Conservation (phyloP, 2,888 invertebrate species). For the Drosophila villosipedis region DNA sequence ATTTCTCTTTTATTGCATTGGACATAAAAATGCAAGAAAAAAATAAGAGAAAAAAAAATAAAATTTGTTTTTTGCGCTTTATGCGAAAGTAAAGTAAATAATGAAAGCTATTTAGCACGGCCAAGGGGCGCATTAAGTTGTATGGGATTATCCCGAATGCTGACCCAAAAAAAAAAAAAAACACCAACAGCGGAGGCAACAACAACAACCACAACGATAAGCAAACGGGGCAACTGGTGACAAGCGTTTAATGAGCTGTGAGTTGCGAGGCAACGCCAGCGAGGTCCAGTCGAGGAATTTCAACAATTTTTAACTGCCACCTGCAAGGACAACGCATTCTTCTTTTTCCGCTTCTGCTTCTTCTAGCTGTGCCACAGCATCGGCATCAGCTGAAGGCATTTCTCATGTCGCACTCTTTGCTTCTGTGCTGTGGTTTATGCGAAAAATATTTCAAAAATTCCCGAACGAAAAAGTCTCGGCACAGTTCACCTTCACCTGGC, state of each 20-base stretch:
- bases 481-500: conserved; percentile 18
- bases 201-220: conserved; percentile 14
- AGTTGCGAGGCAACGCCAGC: conserved; percentile 18
- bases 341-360: conserved; percentile 10
- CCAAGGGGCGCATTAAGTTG: conserved; percentile 73
- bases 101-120: conserved; percentile 78
- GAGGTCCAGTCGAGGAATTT: conserved; percentile 58
- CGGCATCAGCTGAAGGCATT: conserved; percentile 38
- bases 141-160: conserved; percentile 42
- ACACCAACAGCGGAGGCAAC: conserved; percentile 30
- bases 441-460: conserved; percentile 52
- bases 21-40: conserved; percentile 28
- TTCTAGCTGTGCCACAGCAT: not conserved
- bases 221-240: conserved; percentile 45
- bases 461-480: conserved; percentile 13
- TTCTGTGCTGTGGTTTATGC: conserved; percentile 56
- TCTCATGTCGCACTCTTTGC: conserved; percentile 20
- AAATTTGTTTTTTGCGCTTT: conserved; percentile 46
- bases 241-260: conserved; percentile 76
- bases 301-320: conserved; percentile 77
- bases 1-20: conserved; percentile 28
- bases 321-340: conserved; percentile 71
- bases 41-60: conserved; percentile 28
- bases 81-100: conserved; percentile 73
- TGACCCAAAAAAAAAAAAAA: conserved; percentile 7